These are phyloP conservation scores for Amazona vittata DNA, from an alignment of 2,113 vertebrate genomes.

Conservation along the genomic window DNA sequence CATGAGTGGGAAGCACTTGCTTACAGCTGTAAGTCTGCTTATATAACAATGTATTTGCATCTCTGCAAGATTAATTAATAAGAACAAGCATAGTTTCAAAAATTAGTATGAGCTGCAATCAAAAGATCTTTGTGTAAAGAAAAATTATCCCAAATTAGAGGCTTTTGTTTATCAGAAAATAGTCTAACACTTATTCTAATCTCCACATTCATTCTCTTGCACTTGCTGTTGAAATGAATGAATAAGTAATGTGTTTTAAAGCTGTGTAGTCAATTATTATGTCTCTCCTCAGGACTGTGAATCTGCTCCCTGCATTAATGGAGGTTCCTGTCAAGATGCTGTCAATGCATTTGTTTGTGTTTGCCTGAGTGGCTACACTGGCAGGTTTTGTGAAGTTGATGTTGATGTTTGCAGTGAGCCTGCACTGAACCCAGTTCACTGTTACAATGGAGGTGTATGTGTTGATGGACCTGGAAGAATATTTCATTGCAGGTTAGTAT, in stretches of 20 bases:
- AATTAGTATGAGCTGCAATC: background rate
- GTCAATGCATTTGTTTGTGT: conserved; percentile 76
- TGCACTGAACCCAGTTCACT: background rate
- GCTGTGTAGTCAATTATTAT: background rate
- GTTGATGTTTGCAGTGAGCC: conserved; percentile 1
- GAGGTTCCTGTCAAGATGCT: conserved; percentile 79
- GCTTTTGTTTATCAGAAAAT: background rate
- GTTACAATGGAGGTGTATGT: conserved; percentile 47
- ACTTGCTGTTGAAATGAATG: background rate
- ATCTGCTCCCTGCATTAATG: conserved; percentile 75
- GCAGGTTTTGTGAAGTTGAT: conserved; percentile 81
- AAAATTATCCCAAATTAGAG: background rate
- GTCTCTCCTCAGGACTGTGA: conserved; percentile 76
- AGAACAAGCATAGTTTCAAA: background rate
- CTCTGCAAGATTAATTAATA: background rate
- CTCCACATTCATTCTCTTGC: background rate
- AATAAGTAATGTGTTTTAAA: background rate
- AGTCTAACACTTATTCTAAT: background rate
- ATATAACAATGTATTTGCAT: background rate
- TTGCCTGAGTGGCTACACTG: conserved; percentile 77
- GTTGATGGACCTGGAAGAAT: conserved; percentile 30
- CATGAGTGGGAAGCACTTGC: background rate
- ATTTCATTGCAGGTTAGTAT: conserved; percentile 71
- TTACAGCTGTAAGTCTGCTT: background rate
- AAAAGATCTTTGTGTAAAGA: background rate